Conservation (phyloP, 2,888 invertebrate species). For the Geotrupes spiniger region DNA sequence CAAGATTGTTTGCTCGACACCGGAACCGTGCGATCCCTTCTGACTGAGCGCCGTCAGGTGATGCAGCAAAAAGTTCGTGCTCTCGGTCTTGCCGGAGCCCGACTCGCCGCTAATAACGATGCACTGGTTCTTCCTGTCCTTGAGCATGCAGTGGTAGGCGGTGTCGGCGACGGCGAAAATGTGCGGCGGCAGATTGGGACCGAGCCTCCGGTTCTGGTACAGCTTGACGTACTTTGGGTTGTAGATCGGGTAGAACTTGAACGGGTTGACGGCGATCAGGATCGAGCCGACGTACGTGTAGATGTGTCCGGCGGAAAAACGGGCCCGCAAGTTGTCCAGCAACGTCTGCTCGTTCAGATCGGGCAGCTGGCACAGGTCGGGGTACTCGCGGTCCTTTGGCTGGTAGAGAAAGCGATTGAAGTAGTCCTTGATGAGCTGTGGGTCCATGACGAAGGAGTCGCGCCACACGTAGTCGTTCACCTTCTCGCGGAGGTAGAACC, state of each 20-base stretch:
- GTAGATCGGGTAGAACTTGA: constrained; percentile 95
- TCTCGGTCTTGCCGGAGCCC: constrained; percentile 96
- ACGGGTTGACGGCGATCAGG: constrained; percentile 90
- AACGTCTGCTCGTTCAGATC: constrained; percentile 93
- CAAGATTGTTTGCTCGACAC: constrained; percentile 94
- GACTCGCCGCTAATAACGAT: constrained; percentile 95
- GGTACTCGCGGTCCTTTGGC: constrained; percentile 90
- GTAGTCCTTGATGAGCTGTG: constrained; percentile 89
- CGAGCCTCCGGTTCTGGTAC: constrained; percentile 89
- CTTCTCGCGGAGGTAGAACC: constrained; percentile 87
- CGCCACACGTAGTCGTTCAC: constrained; percentile 82
- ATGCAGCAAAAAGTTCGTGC: constrained; percentile 91
- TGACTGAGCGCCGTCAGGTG: constrained; percentile 93
- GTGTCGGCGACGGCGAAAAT: constrained; percentile 96
- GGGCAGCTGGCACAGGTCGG: constrained; percentile 92
- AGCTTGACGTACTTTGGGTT: constrained; percentile 96
- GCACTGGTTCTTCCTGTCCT: constrained; percentile 86
- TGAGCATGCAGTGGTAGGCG: constrained; percentile 92
- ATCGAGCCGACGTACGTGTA: constrained; percentile 97
- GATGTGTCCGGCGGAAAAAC: constrained; percentile 89
- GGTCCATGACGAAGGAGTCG: constrained; percentile 85
- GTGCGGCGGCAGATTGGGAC: constrained; percentile 91
- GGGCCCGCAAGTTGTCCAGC: constrained; percentile 82
- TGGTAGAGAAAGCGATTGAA: constrained; percentile 89
- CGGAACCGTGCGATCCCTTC: constrained; percentile 90